A percentile compares a stretch with the other conserved stretches of the same genome.
Evolutionary conservation across 2,797 vertebrate species (phyloP).

Genomic region (Limosa lapponica): DNA sequence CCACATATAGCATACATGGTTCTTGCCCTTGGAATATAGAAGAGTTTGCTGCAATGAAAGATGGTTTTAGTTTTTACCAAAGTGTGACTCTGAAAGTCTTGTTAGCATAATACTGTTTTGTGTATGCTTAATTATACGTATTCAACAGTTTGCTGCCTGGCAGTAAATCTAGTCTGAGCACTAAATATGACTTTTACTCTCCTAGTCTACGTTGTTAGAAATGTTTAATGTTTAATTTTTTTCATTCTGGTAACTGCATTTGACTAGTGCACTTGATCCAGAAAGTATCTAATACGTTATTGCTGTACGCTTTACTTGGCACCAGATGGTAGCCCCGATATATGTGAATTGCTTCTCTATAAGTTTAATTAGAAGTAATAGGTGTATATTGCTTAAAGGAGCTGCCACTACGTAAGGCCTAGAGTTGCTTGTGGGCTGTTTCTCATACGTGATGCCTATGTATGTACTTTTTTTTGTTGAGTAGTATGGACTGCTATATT

Average conservation of each 20-base stretch:
- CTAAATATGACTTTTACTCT: not conserved
- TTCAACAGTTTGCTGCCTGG: not conserved
- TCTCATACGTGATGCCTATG: not conserved
- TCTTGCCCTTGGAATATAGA: not conserved
- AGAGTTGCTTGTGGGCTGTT: not conserved
- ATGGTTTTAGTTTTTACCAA: not conserved
- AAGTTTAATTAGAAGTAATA: not conserved
- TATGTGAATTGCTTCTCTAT: not conserved
- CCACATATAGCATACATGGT: rapidly evolving
- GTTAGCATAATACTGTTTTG: not conserved
- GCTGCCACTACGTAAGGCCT: not conserved
- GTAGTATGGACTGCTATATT: not conserved
- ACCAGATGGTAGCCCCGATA: not conserved
- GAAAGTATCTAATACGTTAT: not conserved
- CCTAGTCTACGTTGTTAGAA: not conserved
- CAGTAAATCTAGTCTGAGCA: not conserved
- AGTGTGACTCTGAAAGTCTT: not conserved
- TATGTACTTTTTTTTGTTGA: not conserved
- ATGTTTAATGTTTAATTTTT: not conserved
- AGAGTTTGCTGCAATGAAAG: not conserved
- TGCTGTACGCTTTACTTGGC: not conserved
- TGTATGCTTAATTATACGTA: not conserved
- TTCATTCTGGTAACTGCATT: not conserved
- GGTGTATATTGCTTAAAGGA: not conserved
- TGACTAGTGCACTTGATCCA: not conserved